Evolutionary conservation across 2,888 invertebrate genomes (phyloP), one percentile per base, ranked within the genome.

Genomic region (Volucella bombylans): DNA sequence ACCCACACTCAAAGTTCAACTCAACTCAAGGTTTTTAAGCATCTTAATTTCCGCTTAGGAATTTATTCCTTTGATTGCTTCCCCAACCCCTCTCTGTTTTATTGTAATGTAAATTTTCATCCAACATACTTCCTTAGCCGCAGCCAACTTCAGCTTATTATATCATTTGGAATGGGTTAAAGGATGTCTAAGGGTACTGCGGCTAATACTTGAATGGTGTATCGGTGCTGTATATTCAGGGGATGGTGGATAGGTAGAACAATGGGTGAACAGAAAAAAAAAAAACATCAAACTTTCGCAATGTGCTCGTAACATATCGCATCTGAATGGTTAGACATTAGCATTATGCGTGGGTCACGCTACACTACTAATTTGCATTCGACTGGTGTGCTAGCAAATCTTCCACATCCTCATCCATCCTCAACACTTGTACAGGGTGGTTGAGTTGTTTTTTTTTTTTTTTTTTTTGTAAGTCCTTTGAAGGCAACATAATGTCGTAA

Each of bases 341-440:
- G 80, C 80, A 85, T 85, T 80, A 76, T 85, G 80, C 85, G 85
- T 85, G 85, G 85, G 85, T 85, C 85, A 85, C 80, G 85, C 80
- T 71, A 81, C 67, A 72, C 62, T 67, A 61, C 85, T 81, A 81
- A 85, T 85, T 85, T 85, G 85, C 85, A 85, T 85, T 80, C 76
- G 76, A 81, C 80, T 76, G 72, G 76, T 81, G 80, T 81, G 85
- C 80, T 52, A 71, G 76, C n/a, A 64, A 73, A 62, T 23, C 23
- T 57, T 65, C 23, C 59, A 69, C 55, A 11, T 31, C 23, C 59
- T 64, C 55, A 11, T 31, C 47, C 72, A 71, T 49, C 59, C 67
- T 31, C 65, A 39, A 61, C 71, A 54, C 31, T 54, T 77, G 78
- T 77, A 38, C 31, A 11, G n/a, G 38, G 45, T 23, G 45, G 68